Evolutionary conservation across 2,797 vertebrate species (phyloP).

Genomic region (Champsocephalus esox): DNA sequence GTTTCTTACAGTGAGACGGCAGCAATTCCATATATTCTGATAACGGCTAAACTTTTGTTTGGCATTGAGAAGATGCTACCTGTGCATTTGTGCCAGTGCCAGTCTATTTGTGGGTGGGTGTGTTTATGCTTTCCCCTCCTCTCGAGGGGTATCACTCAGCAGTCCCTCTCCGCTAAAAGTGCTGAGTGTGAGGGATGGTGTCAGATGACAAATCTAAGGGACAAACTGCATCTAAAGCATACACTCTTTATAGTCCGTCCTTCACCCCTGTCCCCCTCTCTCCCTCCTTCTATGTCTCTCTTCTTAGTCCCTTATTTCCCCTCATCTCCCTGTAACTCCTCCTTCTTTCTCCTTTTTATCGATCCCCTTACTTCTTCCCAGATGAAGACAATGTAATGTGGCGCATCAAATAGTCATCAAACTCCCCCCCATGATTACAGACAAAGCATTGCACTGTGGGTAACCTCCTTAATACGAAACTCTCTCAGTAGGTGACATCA

Average conservation of each 20-base stretch:
- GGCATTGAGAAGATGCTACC: slow-evolving; percentile 30
- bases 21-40: neutral
- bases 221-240: slow-evolving; percentile 77
- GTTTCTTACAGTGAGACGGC: neutral
- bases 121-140: slow-evolving; percentile 31
- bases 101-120: slow-evolving; percentile 38
- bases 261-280: slow-evolving; percentile 42
- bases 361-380: slow-evolving; percentile 23
- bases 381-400: slow-evolving; percentile 37
- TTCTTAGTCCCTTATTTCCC: slow-evolving; percentile 29
- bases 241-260: slow-evolving; percentile 67
- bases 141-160: slow-evolving; percentile 65
- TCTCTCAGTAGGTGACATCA: slow-evolving; percentile 49
- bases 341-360: slow-evolving; percentile 19
- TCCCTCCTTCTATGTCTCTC: slow-evolving; percentile 24
- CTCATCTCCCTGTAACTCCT: slow-evolving; percentile 17
- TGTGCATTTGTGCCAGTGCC: slow-evolving; percentile 41
- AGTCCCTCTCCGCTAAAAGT: slow-evolving; percentile 73
- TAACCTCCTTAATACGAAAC: slow-evolving; percentile 56
- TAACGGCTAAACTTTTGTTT: slow-evolving; percentile 13
- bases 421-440: slow-evolving; percentile 52
- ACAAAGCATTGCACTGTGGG: slow-evolving; percentile 58
- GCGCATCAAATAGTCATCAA: slow-evolving; percentile 69
- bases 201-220: slow-evolving; percentile 82
- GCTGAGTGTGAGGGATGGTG: slow-evolving; percentile 79